These are phyloP conservation scores for Tokudaia muenninki DNA, from an alignment of 2,797 vertebrate species.

Conservation along the genomic window DNA sequence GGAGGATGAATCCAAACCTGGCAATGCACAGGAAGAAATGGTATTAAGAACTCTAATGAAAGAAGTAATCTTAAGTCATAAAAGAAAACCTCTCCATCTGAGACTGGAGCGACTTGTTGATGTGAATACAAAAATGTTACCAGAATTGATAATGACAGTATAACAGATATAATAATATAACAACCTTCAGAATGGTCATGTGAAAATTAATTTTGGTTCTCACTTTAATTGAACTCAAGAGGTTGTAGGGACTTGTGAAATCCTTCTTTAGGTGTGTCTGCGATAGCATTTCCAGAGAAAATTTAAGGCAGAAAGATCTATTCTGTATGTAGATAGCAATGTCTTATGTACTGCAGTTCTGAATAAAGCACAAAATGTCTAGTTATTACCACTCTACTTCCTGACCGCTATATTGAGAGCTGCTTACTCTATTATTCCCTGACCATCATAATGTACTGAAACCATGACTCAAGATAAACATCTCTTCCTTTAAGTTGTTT, in stretches of 20 bases:
- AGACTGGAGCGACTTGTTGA: background rate
- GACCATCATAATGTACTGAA: background rate
- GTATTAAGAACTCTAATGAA: background rate
- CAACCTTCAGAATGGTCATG: background rate
- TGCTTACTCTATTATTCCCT: background rate
- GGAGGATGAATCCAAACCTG: background rate
- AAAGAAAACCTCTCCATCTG: background rate
- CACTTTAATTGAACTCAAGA: background rate
- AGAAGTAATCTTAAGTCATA: background rate
- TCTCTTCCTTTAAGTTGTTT: background rate
- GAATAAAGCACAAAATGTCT: background rate
- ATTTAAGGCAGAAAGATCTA: background rate
- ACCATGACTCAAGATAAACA: background rate
- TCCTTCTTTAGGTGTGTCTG: background rate
- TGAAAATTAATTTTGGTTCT: background rate
- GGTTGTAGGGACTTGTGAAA: background rate
- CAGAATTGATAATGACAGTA: background rate
- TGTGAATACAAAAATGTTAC: background rate
- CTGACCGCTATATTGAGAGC: background rate
- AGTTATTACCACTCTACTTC: background rate
- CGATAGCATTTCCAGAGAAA: background rate
- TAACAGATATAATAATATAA: background rate
- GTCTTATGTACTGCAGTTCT: background rate
- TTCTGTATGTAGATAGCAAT: background rate
- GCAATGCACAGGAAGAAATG: background rate